Evolutionary conservation across 2,888 invertebrate species (phyloP).

Genomic region (Pandemis heparana): DNA sequence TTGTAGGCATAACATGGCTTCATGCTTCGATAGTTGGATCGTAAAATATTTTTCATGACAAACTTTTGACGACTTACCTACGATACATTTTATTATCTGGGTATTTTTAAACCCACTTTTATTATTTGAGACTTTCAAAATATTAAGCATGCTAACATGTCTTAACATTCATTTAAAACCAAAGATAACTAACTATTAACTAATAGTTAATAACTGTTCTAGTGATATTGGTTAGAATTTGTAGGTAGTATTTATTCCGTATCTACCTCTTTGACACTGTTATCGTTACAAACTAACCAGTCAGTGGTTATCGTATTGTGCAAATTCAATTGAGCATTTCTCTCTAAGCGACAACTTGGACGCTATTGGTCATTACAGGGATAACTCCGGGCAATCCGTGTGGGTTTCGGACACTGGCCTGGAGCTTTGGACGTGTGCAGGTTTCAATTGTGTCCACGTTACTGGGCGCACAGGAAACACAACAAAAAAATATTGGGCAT

Average conservation of each 20-base stretch:
- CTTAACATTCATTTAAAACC: no score
- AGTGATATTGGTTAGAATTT: no score
- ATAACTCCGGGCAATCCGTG: background rate
- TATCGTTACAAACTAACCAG: background rate
- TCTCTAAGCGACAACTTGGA: conserved; percentile 62
- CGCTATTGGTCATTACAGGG: conserved; percentile 59
- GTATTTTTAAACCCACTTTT: background rate
- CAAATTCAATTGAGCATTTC: conserved; percentile 70
- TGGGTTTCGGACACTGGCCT: background rate
- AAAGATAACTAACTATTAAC: no score
- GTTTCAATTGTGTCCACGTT: background rate
- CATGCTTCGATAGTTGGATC: conserved; percentile 16
- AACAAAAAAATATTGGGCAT: background rate
- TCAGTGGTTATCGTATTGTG: conserved; percentile 63
- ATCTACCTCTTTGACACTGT: background rate
- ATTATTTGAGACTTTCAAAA: background rate
- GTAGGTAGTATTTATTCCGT: no score
- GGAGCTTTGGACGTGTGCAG: background rate
- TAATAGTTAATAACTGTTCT: no score
- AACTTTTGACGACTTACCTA: conserved; percentile 5
- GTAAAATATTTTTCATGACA: conserved; percentile 60
- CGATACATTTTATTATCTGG: background rate
- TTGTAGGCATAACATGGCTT: conserved; percentile 9
- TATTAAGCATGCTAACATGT: no score
- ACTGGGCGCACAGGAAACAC: background rate